Percentiles rank a stretch among this genome's conserved stretches.
Conservation (phyloP, 2,888 invertebrate species). For the Phalera bucephala region DNA sequence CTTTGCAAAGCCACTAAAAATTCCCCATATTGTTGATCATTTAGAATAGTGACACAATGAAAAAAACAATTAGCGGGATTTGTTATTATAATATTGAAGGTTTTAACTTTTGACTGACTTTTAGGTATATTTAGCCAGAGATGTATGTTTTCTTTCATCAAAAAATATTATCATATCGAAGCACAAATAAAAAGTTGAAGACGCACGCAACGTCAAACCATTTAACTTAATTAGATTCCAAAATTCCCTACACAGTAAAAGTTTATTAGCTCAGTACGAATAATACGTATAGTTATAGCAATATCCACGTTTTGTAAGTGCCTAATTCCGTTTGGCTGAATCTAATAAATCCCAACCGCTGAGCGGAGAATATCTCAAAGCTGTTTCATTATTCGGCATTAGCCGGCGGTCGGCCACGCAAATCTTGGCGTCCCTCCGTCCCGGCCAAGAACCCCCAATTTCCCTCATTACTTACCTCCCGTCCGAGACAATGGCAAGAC, state of each 20-base stretch:
- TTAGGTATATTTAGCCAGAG: too few relatives aligned
- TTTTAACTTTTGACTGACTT: too few relatives aligned
- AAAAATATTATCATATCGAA: too few relatives aligned
- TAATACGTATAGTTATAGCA: conserved; percentile 28
- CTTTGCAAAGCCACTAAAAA: too few relatives aligned
- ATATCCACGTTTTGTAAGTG: conserved; percentile 45
- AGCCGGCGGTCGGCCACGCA: conserved; percentile 76
- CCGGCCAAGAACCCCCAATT: conserved; percentile 76
- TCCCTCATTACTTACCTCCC: conserved; percentile 82
- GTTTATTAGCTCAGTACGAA: too few relatives aligned
- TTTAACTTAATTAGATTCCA: conserved; percentile 17
- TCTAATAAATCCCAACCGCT: conserved; percentile 73
- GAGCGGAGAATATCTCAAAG: conserved; percentile 69
- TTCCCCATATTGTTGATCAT: too few relatives aligned
- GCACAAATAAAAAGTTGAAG: neutral
- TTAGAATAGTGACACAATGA: too few relatives aligned
- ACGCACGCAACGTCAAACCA: neutral
- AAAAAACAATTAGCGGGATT: too few relatives aligned
- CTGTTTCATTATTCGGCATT: conserved; percentile 80
- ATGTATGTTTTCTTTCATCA: too few relatives aligned
- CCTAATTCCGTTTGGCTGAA: conserved; percentile 69
- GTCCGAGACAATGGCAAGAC: conserved; percentile 81
- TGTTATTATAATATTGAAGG: too few relatives aligned
- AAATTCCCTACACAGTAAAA: conserved; percentile 17
- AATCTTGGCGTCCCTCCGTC: conserved; percentile 71